Evolutionary conservation across 2,113 vertebrate species (phyloP).

Genomic region (Bucco capensis): DNA sequence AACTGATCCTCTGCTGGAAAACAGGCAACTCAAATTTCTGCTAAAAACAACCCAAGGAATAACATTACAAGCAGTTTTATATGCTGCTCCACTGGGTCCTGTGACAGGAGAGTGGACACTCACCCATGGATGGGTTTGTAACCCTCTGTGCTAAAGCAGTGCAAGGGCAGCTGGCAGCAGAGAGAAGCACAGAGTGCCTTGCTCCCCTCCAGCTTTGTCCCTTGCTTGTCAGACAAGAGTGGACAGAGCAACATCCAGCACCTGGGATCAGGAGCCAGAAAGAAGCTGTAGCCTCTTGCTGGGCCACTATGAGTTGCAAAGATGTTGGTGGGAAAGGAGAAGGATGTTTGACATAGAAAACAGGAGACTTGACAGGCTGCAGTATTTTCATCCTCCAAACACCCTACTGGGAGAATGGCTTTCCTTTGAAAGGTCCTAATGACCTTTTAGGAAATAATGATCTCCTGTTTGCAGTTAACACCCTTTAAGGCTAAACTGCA

Average conservation of each 20-base stretch:
- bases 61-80: neutral
- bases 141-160: neutral
- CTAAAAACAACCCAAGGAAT: neutral
- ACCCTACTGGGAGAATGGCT: neutral
- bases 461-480: neutral
- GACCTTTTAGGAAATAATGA: neutral
- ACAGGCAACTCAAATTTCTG: neutral
- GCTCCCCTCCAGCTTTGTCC: neutral
- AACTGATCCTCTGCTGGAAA: conserved; percentile 4
- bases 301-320: neutral
- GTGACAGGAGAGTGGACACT: neutral
- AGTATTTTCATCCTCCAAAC: neutral
- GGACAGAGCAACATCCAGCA: neutral
- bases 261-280: neutral
- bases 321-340: neutral
- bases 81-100: neutral
- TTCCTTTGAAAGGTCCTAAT: too few species aligned
- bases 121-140: neutral
- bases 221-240: neutral
- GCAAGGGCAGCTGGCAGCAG: neutral
- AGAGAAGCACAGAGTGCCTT: rapidly evolving
- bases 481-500: neutral
- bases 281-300: neutral
- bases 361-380: neutral
- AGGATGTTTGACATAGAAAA: neutral